Percentiles rank a stretch among this genome's conserved stretches.
Evolutionary conservation across 2,113 vertebrate genomes (phyloP).

Genomic region (Recurvirostra avosetta): DNA sequence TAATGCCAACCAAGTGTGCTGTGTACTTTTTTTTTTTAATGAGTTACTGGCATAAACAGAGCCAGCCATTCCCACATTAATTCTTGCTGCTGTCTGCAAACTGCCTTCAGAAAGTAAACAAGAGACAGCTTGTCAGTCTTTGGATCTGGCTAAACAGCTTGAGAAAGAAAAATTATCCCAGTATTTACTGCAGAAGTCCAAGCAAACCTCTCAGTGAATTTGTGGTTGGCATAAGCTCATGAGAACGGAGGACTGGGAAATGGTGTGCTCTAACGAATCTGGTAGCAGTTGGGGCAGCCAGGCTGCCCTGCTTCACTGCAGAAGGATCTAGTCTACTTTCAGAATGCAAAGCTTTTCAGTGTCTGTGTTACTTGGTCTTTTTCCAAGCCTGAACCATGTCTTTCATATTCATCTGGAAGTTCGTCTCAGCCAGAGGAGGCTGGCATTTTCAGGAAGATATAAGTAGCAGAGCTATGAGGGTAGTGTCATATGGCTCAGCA

Average conservation of each 20-base stretch:
- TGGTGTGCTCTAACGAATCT: fast-evolving
- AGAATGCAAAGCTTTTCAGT: neutral
- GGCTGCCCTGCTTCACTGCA: neutral
- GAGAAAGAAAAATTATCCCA: neutral
- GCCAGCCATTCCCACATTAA: neutral
- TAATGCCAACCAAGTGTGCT: neutral
- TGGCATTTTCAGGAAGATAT: neutral
- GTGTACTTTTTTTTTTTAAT: neutral
- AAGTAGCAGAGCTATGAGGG: neutral
- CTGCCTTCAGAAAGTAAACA: neutral
- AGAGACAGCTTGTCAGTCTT: neutral
- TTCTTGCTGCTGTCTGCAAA: neutral
- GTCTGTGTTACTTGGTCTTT: neutral
- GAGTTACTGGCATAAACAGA: neutral
- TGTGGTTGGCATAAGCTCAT: neutral
- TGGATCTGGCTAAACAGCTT: neutral
- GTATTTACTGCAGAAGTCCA: neutral
- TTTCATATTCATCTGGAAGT: neutral
- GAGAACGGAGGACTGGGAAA: neutral
- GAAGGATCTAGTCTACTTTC: neutral
- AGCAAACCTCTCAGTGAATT: neutral
- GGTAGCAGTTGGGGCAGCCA: neutral
- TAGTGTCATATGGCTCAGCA: fast-evolving
- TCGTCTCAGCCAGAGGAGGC: neutral
- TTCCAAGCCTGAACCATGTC: neutral